Conservation (phyloP, 1,140 invertebrate genomes). For the Episyrphus balteatus region DNA sequence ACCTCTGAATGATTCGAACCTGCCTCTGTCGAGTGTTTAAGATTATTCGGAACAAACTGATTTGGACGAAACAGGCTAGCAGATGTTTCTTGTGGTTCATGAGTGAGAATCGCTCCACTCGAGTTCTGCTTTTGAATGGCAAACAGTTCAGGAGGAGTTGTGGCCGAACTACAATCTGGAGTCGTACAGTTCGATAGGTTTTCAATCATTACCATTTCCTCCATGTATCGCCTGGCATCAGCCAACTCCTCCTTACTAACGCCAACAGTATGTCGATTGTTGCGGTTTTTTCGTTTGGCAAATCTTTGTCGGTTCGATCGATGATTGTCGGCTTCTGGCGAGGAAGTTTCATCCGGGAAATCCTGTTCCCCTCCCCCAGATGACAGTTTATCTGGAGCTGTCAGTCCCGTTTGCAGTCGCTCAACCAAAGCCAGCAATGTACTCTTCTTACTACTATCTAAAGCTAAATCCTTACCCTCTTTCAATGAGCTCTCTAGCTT, state of each 20-base stretch:
- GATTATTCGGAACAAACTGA: conserved; percentile 21
- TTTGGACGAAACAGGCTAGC: conserved; percentile 30
- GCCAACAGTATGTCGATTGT: conserved; percentile 64
- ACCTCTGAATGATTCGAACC: background rate
- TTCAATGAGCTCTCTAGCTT: conserved; percentile 60
- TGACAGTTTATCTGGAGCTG: conserved; percentile 39
- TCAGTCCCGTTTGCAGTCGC: conserved; percentile 58
- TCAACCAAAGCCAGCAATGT: conserved; percentile 62
- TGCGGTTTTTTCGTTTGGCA: conserved; percentile 38
- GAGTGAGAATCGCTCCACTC: conserved; percentile 15
- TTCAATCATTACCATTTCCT: conserved; percentile 45
- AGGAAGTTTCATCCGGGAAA: conserved; percentile 8
- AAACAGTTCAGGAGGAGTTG: conserved; percentile 12
- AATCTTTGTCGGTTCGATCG: conserved; percentile 31
- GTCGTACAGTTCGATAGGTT: conserved; percentile 19
- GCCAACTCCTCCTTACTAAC: conserved; percentile 68
- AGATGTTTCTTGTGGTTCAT: conserved; percentile 13
- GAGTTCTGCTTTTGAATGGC: conserved; percentile 26
- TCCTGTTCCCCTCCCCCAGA: conserved; percentile 1
- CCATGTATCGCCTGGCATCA: conserved; percentile 58
- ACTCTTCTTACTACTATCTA: conserved; percentile 44
- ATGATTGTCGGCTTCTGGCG: conserved; percentile 11
- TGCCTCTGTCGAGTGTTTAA: conserved; percentile 1
- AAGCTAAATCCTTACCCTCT: conserved; percentile 38
- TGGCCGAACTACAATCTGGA: conserved; percentile 7